Evolutionary conservation across 2,113 vertebrate species (phyloP).

Genomic region (Eudorcas thomsonii): DNA sequence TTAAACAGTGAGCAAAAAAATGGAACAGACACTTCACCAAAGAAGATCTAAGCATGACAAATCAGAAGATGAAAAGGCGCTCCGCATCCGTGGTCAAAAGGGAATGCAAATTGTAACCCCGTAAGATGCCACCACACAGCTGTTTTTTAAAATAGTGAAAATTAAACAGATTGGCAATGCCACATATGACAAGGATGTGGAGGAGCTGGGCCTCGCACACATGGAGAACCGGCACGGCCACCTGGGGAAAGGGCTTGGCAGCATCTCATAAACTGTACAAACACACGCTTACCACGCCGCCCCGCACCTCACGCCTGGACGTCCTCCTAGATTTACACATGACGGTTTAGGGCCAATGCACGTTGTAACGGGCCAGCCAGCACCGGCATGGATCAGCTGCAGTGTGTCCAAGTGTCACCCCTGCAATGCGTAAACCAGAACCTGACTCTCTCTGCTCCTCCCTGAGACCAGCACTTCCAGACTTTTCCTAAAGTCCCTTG

Average conservation of each 20-base stretch:
- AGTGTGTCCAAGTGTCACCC: fast-evolving
- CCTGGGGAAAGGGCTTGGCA: fast-evolving
- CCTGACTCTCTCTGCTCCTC: background rate
- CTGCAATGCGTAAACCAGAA: background rate
- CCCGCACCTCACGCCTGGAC: fast-evolving
- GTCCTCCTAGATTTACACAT: fast-evolving
- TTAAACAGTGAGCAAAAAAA: background rate
- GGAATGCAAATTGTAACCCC: background rate
- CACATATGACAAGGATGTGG: background rate
- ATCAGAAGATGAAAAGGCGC: fast-evolving
- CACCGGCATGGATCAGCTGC: fast-evolving
- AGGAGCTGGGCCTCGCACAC: fast-evolving
- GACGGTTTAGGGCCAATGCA: background rate
- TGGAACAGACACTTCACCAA: background rate
- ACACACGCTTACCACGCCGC: fast-evolving
- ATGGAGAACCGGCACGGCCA: fast-evolving
- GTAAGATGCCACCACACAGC: fast-evolving
- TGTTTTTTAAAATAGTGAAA: fast-evolving
- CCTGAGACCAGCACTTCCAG: background rate
- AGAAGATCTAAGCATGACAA: background rate
- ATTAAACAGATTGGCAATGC: too few species aligned
- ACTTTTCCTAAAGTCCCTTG: background rate
- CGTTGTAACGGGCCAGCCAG: too few species aligned
- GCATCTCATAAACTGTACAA: fast-evolving
- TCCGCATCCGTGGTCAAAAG: fast-evolving